These are phyloP conservation scores for Pyrgilauda ruficollis DNA, from an alignment of 2,113 vertebrate genomes.

Conservation along the genomic window DNA sequence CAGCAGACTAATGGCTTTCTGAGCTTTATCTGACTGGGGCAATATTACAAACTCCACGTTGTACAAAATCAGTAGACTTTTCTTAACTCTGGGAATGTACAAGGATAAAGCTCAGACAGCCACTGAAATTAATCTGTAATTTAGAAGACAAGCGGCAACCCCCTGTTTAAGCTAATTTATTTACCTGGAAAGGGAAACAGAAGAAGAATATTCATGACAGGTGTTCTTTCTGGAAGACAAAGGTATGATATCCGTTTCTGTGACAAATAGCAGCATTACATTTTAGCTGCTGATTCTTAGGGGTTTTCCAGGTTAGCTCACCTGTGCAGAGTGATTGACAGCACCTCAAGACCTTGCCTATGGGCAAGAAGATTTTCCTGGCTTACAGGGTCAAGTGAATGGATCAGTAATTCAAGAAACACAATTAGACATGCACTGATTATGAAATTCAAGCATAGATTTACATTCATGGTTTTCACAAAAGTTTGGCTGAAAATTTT, in stretches of 20 bases:
- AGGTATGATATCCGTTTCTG: not conserved
- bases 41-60: not conserved
- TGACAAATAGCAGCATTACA: not conserved
- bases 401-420: not conserved
- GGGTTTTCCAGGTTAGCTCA: not conserved
- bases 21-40: not conserved
- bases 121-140: not conserved
- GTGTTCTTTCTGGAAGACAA: not conserved
- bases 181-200: not conserved
- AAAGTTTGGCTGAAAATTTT: not conserved
- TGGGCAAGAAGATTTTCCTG: not conserved
- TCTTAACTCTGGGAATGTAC: not conserved
- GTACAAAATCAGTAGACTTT: not conserved
- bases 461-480: not conserved
- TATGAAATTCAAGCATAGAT: not conserved
- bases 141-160: not conserved
- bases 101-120: not conserved
- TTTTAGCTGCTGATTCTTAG: not conserved
- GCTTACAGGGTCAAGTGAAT: not conserved
- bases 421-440: fast-evolving
- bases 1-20: not conserved
- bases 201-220: not conserved
- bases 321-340: not conserved
- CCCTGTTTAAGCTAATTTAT: not conserved
- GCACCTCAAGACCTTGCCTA: not conserved